Evolutionary conservation across 2,113 vertebrate species (phyloP), one percentile per base, ranked within the genome.

Genomic region (Erinaceus europaeus): DNA sequence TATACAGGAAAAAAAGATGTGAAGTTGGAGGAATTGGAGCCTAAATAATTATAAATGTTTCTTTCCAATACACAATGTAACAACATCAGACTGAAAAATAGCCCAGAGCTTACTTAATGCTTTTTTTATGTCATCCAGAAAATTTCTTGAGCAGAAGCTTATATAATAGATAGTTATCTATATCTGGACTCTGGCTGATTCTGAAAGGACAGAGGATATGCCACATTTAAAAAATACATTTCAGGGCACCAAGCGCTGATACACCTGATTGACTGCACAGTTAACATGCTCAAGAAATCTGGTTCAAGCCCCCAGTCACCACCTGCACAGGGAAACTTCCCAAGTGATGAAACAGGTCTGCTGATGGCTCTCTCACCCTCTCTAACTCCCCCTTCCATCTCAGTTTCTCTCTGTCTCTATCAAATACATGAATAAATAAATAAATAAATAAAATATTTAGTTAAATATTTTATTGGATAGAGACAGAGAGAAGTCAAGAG

Each of bases 1-100:
- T 27, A 77, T 13, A 8, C 8, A 34, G 73, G 27, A 1, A n/a
- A 36, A 29, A 55, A 65, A 78, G 4, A 38, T 75, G 74, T 36
- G 27, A 89, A 20, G 5, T 32, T 86, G 73, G 38, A 34, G 50
- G 32, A 84, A 68, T 20, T 69, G 14, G 18, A 10, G 9, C 8
- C 29, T 78, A 40, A 82, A 62, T 85, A 88, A 68, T 81, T 72
- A 52, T 57, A 77, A 68, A 73, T 46, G 34, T 86, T 74, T 74
- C 25, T 50, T 15, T 68, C 7, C 9, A 40, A 57, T 81, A n/a
- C 25, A n/a, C n/a, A n/a, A n/a, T n/a, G n/a, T 6, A 69, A 38
- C 34, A 18, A 29, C 25, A 11, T 57, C 25, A 57, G 23, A 55
- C 25, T 27, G 55, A 27, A 50, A 76, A 78, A n/a, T n/a, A 59